Base-by-base conservation (phyloP, 2,797 vertebrate species). In the Lacerta bilineata region DNA sequence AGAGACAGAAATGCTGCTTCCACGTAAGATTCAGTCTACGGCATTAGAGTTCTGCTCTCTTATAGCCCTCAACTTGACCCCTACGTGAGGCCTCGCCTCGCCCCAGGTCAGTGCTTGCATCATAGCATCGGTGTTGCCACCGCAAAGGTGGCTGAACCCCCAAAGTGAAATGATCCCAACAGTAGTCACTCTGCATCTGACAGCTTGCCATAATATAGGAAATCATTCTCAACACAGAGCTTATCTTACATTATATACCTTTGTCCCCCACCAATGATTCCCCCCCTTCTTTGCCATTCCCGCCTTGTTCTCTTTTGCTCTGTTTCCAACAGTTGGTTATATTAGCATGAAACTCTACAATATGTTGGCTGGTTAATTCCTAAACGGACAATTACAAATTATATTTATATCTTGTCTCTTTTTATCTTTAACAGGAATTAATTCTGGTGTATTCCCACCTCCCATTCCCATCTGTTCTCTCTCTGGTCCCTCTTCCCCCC, bases 401-500 rank as follows among this genome's bases (percentile, higher is more conserved):
- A 87, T 93, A 92, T 92, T 91, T 41, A 78, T 92, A 92, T 83
- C 92, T 94, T 64, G 80, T 83, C 80, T 93, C 90, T 85, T 94
- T 95, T 88, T 88, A 89, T 46, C 93, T 94, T 93, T 84, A 95
- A 94, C 81, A 80, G 92, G 93, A 94, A 94, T 94, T 92, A 93
- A 69, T 90, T 92, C 85, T 46, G 82, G 33, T 77, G 29, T 85
- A 85, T 88, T 95, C 59, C 89, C 93, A 92, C 74, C 84, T 68
- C 84, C 93, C 91, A 91, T 92, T 92, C 92, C 92, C 94, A 94
- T 94, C 92, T 96, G 94, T 88, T 95, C 29, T 68, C 6, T 41
- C 41, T 85, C 77, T 87, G 68, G 36, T 91, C 79, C 87, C 55
- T 92, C 71, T 92, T 93, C 87, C 90, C 90, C 91, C 89, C 88